Base-by-base conservation (phyloP, 2,888 invertebrate species). In the Oscheius sp. region DNA sequence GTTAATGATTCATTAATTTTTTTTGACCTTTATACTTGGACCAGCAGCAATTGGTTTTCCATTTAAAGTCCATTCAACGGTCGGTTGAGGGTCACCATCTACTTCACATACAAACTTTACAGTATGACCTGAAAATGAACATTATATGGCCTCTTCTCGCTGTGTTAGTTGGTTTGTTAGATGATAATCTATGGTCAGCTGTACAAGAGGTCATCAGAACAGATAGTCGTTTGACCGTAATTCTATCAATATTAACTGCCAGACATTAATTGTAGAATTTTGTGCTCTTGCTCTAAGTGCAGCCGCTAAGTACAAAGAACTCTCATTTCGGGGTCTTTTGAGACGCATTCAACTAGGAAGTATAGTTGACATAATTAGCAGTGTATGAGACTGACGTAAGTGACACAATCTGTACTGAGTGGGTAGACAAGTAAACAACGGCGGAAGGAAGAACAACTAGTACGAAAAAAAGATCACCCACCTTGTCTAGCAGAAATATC, bases 61-160 rank as follows among this genome's bases (percentile, higher is more conserved):
- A 72, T 88, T 88, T 78, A 82, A 84, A 9, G 80, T 76, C 88
- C 88, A 88, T 18, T 74, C 61, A 13, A 88, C 85, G 2, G 79
- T 82, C 21, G 88, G 88, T 69, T 78, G 74, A 9, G 88, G 88
- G 25, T 82, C 79, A 45, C 88, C 88, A 61, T 84, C 85, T 41
- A 88, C 77, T 53, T 84, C 84, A 27, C 82, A 85, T 23, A 79
- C 79, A 74, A 88, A 85, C 74, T 85, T 87, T 21, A 85, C 86
- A 21, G 84, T 86, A 61, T 85, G 82, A 29, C 83, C 83, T 74
- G 58, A 35, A 49, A 49, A 49, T 49, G 16, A 18, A 49, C 49
- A 18, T 49, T 21, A 13, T 49, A 49, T 13, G 5, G 2, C 13
- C 35, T 6, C 35, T 35, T 9, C 35, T 35, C n/a, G 35, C 9